These are phyloP conservation scores for Rhinolophus ferrumequinum DNA, from an alignment of 2,113 vertebrate genomes.

Conservation along the genomic window DNA sequence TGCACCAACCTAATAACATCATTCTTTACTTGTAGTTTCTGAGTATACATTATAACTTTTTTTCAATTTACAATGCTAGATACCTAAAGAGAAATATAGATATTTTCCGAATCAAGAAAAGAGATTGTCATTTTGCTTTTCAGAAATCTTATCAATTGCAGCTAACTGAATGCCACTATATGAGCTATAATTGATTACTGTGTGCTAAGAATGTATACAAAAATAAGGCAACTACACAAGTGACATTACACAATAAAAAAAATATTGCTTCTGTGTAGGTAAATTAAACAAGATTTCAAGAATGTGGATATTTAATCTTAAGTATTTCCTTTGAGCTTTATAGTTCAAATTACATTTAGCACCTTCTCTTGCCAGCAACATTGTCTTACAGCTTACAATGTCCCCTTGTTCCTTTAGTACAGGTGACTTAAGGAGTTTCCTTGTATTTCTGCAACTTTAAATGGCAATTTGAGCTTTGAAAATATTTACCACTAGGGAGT, in stretches of 20 bases:
- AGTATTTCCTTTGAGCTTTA: not conserved
- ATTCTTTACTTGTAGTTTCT: not conserved
- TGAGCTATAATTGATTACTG: not conserved
- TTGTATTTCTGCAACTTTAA: not conserved
- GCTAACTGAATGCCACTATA: not conserved
- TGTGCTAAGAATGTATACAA: not conserved
- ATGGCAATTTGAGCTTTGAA: not conserved
- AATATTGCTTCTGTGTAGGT: not conserved
- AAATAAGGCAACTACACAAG: not conserved
- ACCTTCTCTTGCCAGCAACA: not conserved
- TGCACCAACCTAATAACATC: not conserved
- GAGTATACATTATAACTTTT: not conserved
- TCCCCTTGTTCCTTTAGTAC: not conserved
- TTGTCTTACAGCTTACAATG: not conserved
- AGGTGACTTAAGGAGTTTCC: not conserved
- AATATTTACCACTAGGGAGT: slow-evolving; percentile 4
- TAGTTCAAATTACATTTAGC: slow-evolving; percentile 27
- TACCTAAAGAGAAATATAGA: not conserved
- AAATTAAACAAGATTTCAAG: slow-evolving; percentile 53
- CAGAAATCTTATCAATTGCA: not conserved
- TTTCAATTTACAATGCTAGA: not conserved
- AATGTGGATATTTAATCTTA: slow-evolving; percentile 45
- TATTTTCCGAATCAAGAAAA: slow-evolving; percentile 31
- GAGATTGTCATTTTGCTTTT: slow-evolving; percentile 42
- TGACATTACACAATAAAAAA: not conserved